Conservation (phyloP, 2,113 vertebrate genomes). For the Cebus imitator region DNA sequence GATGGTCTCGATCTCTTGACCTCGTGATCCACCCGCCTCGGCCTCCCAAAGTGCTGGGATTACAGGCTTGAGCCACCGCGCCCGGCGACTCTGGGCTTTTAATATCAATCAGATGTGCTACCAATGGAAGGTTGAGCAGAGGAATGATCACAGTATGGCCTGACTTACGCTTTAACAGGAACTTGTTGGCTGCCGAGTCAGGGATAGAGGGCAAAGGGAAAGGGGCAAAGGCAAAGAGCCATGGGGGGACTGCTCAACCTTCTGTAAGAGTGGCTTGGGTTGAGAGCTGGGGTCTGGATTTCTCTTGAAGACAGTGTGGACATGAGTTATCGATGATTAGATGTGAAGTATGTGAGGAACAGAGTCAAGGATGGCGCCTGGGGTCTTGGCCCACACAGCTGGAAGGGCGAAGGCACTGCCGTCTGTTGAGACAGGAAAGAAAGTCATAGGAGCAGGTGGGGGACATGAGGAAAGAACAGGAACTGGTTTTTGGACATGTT, state of each 20-base stretch:
- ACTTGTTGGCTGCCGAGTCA: background rate
- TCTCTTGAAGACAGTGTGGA: background rate
- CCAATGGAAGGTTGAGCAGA: background rate
- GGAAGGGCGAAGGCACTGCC: background rate
- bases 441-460: background rate
- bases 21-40: background rate
- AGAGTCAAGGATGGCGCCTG: background rate
- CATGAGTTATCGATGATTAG: background rate
- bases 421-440: background rate
- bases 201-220: background rate
- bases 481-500: background rate
- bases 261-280: background rate
- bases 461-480: background rate
- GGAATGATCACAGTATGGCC: background rate
- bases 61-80: background rate
- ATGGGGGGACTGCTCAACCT: background rate
- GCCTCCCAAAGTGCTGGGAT: background rate
- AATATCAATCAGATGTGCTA: background rate
- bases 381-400: background rate
- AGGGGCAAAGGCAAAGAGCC: background rate
- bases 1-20: background rate
- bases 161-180: background rate
- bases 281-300: background rate
- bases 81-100: background rate
- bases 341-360: background rate